Conservation (phyloP, 2,113 vertebrate genomes). For the Naja naja region DNA sequence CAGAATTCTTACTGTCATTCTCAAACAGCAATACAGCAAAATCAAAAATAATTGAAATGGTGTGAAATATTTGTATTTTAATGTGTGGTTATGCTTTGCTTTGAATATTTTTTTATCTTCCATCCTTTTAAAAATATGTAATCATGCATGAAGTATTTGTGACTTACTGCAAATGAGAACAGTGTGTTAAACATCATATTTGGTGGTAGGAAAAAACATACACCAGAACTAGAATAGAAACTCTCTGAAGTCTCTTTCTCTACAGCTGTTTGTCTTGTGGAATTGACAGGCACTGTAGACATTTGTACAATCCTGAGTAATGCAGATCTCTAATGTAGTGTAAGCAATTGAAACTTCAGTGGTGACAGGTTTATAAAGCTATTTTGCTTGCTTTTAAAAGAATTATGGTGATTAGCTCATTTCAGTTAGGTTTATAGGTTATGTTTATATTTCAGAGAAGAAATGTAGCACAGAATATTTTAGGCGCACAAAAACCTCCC, state of each 20-base stretch:
- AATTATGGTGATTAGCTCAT: slow-evolving; percentile 32
- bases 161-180: background rate
- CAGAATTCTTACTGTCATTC: background rate
- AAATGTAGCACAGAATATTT: slow-evolving; percentile 1
- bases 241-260: background rate
- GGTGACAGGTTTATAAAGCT: slow-evolving; percentile 22
- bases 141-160: background rate
- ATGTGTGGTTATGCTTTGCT: background rate
- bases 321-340: slow-evolving; percentile 6
- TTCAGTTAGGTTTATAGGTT: background rate
- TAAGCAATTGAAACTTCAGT: slow-evolving; percentile 16
- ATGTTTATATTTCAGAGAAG: slow-evolving; percentile 16
- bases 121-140: background rate
- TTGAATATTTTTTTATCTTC: background rate
- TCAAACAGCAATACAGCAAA: background rate
- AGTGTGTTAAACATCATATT: background rate
- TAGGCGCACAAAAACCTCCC: background rate
- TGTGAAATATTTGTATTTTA: background rate
- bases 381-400: slow-evolving; percentile 20
- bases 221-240: background rate
- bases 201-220: background rate
- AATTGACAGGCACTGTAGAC: slow-evolving; percentile 7
- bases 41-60: background rate
- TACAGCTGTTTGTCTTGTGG: background rate
- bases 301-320: slow-evolving; percentile 12